phyloP scores from a whole-genome alignment of 2,113 vertebrate species.

The Cheilinus undulatus region DNA sequence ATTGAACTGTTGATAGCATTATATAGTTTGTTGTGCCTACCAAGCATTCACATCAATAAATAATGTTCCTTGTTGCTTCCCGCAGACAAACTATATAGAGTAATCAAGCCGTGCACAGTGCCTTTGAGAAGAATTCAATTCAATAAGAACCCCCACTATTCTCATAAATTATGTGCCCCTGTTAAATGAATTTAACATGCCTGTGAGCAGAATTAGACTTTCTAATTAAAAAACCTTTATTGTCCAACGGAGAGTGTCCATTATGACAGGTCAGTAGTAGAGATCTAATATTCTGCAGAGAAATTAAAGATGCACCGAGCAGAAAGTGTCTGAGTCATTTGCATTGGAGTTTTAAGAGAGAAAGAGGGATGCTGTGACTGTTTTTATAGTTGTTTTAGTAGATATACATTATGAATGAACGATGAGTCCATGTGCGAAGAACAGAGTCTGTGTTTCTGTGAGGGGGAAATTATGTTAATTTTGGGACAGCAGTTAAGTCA shows the following conservation, averaged over 20 bases:
- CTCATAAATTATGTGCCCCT: constrained; percentile 71
- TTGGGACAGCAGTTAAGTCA: constrained; percentile 30
- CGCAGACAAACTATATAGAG: constrained; percentile 21
- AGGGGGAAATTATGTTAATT: constrained; percentile 42
- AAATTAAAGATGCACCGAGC: constrained; percentile 65
- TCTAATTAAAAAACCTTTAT: constrained; percentile 78
- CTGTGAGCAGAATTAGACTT: constrained; percentile 72
- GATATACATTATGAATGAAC: constrained; percentile 51
- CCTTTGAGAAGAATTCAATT: constrained; percentile 52
- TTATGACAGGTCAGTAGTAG: constrained; percentile 61
- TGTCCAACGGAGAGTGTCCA: constrained; percentile 64
- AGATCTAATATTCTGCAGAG: constrained; percentile 66
- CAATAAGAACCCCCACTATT: constrained; percentile 50
- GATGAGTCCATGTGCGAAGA: constrained; percentile 6
- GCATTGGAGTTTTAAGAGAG: constrained; percentile 44
- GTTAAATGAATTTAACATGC: constrained; percentile 73
- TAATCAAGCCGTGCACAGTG: constrained; percentile 25
- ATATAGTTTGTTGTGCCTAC: constrained; percentile 3
- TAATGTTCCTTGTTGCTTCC: constrained; percentile 52
- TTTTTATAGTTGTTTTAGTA: constrained; percentile 43
- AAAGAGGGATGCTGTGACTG: constrained; percentile 42
- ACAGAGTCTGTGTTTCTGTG: constrained; percentile 14
- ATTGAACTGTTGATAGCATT: constrained; percentile 6
- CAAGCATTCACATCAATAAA: constrained; percentile 50
- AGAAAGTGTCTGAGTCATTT: constrained; percentile 51